Conservation (phyloP, 1,140 invertebrate genomes). For the Neotoxoptera formosana region DNA sequence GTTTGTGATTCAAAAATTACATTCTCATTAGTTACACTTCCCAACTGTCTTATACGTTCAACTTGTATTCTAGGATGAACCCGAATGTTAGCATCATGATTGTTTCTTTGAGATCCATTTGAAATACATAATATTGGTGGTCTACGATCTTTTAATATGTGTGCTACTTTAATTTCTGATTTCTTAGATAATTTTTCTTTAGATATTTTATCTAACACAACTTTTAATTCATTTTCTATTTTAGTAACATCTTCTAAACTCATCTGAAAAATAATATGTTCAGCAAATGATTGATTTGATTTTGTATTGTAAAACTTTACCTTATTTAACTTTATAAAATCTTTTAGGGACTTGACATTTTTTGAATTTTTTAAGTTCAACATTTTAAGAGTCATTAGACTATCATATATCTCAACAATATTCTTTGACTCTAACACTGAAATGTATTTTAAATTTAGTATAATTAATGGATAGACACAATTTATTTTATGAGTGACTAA, state of each 20-base stretch:
- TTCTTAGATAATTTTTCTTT: background rate
- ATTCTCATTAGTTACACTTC: background rate
- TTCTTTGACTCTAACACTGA: constrained; percentile 12
- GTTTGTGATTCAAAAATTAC: background rate
- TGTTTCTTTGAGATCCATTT: background rate
- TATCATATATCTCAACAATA: background rate
- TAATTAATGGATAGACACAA: background rate
- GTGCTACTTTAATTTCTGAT: background rate
- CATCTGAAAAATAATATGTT: constrained; percentile 1
- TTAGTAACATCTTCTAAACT: background rate
- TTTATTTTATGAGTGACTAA: background rate
- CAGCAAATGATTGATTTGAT: background rate
- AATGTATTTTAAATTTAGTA: background rate
- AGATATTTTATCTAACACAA: background rate
- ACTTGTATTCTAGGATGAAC: background rate
- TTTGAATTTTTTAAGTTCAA: background rate
- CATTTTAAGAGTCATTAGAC: background rate
- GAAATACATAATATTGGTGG: background rate
- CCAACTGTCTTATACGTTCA: background rate
- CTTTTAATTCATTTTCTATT: constrained; percentile 30
- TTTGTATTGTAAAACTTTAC: background rate
- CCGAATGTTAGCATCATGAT: background rate
- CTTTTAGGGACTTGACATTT: background rate
- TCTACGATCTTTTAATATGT: background rate
- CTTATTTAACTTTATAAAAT: background rate